Evolutionary conservation across 2,797 vertebrate species (phyloP).

Genomic region (Enteromius anoplus): DNA sequence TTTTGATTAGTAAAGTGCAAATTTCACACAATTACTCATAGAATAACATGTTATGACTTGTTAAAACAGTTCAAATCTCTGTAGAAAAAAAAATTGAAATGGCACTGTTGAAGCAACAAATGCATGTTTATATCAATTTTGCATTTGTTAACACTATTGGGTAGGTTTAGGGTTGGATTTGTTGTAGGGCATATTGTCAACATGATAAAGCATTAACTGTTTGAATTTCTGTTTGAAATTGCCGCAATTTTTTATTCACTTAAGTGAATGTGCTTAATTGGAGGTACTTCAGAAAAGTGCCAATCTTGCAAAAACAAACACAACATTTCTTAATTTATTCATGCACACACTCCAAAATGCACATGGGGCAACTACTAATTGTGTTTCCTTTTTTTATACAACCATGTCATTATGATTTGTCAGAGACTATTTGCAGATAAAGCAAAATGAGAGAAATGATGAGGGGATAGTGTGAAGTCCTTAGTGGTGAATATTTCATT

Average conservation of each 20-base stretch:
- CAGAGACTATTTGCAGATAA: conserved; percentile 13
- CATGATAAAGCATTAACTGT: too few relatives aligned
- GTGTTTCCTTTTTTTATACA: conserved; percentile 1
- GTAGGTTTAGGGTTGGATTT: too few relatives aligned
- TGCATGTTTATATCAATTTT: too few relatives aligned
- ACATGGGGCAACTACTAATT: conserved; percentile 7
- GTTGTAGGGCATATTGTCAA: too few relatives aligned
- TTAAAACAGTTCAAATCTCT: too few relatives aligned
- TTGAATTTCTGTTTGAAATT: too few relatives aligned
- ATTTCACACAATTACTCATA: too few relatives aligned
- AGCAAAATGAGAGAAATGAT: background rate
- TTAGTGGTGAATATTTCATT: conserved; percentile 16
- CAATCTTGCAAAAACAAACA: background rate
- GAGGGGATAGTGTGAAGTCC: background rate
- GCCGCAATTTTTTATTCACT: background rate
- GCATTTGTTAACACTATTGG: too few relatives aligned
- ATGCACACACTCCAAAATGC: background rate
- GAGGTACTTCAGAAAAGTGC: background rate
- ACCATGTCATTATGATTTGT: conserved; percentile 18
- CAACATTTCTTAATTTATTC: background rate
- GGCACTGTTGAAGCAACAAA: too few relatives aligned
- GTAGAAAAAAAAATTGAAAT: too few relatives aligned
- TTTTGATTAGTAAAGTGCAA: too few relatives aligned
- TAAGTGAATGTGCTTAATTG: background rate
- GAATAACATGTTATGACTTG: too few relatives aligned